Base-by-base conservation (phyloP, 1,140 invertebrate genomes). In the Myzus persicae region DNA sequence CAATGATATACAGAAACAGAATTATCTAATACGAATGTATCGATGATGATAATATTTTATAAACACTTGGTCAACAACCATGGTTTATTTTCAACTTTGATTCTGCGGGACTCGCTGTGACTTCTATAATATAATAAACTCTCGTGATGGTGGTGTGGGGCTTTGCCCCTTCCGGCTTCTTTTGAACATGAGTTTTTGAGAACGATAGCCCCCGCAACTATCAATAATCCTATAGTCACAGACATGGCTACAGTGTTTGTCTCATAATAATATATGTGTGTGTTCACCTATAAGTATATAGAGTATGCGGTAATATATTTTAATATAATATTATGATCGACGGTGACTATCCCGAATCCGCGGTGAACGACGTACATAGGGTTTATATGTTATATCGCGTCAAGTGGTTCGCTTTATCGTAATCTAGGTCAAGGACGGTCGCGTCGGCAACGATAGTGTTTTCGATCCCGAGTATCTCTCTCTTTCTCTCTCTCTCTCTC, bases 381-480 rank as follows among this genome's bases (percentile, higher is more conserved):
- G 11, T 31, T 85, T 31, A 20, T 85, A n/a, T 85, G 24, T 85
- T 18, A 18, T 85, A 44, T 88, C 44, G 7, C 18, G 40, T 36
- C 44, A 36, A 36, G 85, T 48, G 40, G 40, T 42, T 38, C 26
- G 82, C 24, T 48, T 89, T 48, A 89, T 48, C 87, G 22, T 38
- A 51, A 89, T 89, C n/a, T 51, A 36, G 87, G 87, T 89, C 87
- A 89, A 89, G 87, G 87, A 89, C 87, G 87, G 87, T 51, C 46
- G 44, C 42, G 85, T 46, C 42, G 44, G n/a, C 44, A 48, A 48
- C 46, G n/a, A 48, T 89, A 89, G 48, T 89, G 87, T 89, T 51
- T 88, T 48, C 85, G 44, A 88, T 88, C 44, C 44, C 3, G 38
- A 36, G 20, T 22, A 2, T 85, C 2, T 84, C 22, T 36, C 31